These are phyloP conservation scores for Dendrolimus kikuchii DNA, from an alignment of 1,140 invertebrate genomes.

Conservation along the genomic window DNA sequence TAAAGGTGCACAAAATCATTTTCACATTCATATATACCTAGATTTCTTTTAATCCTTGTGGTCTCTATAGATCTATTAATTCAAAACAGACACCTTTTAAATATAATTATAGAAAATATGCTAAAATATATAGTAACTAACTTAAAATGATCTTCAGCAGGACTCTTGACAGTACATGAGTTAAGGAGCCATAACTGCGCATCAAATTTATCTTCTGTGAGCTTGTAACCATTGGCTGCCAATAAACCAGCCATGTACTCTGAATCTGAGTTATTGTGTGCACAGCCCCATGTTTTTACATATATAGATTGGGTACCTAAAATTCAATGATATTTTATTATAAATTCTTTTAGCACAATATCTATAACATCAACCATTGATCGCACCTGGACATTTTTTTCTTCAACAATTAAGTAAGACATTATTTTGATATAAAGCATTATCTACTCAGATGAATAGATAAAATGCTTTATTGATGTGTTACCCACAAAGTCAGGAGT, in stretches of 20 bases:
- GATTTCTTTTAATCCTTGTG: too few species aligned
- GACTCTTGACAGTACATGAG: slow-evolving; percentile 98
- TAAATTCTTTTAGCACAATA: neutral
- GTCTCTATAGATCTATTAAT: neutral
- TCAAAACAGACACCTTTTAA: neutral
- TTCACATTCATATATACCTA: too few species aligned
- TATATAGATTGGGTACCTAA: slow-evolving; percentile 91
- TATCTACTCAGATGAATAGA: too few species aligned
- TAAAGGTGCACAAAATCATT: too few species aligned
- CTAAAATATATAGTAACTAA: slow-evolving; percentile 28
- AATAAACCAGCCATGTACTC: slow-evolving; percentile 98
- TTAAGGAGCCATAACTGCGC: slow-evolving; percentile 97
- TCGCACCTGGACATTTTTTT: too few species aligned
- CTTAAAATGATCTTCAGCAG: slow-evolving; percentile 96
- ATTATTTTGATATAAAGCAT: too few species aligned
- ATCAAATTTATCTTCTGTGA: slow-evolving; percentile 85
- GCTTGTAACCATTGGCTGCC: slow-evolving; percentile 87
- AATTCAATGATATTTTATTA: slow-evolving; percentile 4
- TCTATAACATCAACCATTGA: too few species aligned
- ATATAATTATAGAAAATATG: neutral
- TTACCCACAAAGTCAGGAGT: too few species aligned
- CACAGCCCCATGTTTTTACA: slow-evolving; percentile 98
- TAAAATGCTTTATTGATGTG: too few species aligned
- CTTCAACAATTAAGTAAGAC: too few species aligned
- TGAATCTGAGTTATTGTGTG: slow-evolving; percentile 96